These are phyloP conservation scores for Mergus octosetaceus DNA, from an alignment of 2,797 vertebrate species.

Conservation along the genomic window DNA sequence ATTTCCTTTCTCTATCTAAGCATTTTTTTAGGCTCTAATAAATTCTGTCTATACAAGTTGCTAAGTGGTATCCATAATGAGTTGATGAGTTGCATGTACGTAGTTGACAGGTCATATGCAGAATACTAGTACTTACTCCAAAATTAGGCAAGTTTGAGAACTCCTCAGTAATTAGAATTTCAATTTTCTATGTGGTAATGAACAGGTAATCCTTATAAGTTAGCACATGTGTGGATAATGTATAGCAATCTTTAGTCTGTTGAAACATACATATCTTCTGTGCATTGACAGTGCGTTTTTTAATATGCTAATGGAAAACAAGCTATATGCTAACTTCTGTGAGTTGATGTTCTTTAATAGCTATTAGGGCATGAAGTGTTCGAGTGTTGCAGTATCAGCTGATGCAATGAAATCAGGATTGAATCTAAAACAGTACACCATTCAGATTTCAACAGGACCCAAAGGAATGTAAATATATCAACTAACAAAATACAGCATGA, in stretches of 20 bases:
- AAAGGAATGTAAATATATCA: background rate
- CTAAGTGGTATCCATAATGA: background rate
- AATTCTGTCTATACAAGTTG: background rate
- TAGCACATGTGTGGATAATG: background rate
- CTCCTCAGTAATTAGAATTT: background rate
- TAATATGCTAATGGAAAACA: conserved; percentile 2
- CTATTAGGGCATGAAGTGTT: background rate
- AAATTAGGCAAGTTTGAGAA: background rate
- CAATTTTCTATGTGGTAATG: background rate
- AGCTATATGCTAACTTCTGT: background rate
- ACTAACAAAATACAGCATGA: background rate
- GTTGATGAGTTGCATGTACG: background rate
- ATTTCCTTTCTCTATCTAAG: background rate
- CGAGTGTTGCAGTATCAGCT: background rate
- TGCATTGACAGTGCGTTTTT: background rate
- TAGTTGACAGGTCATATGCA: background rate
- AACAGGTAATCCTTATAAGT: background rate
- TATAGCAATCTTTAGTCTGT: background rate
- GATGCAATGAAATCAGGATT: background rate
- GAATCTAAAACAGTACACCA: background rate
- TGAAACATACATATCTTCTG: background rate
- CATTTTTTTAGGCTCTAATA: background rate
- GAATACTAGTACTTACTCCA: background rate
- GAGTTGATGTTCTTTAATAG: background rate
- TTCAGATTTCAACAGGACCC: background rate